Evolutionary conservation across 2,113 vertebrate genomes (phyloP), one percentile per base, ranked within the genome.

Genomic region (Cryptomyrus ogoouensis): DNA sequence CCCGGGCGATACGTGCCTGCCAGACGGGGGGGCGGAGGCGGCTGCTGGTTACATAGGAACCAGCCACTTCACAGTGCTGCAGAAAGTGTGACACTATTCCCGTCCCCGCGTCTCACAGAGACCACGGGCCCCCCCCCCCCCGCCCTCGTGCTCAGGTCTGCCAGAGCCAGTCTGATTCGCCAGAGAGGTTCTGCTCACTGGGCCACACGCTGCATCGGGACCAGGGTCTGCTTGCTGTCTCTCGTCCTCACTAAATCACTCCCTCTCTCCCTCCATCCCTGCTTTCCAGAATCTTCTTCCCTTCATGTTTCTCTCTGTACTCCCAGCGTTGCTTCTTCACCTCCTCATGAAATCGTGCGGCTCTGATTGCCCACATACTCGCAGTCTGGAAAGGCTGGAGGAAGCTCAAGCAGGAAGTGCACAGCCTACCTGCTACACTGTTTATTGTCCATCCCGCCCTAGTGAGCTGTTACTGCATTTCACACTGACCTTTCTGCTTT

Each of bases 381-480:
- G 1, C 52, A 53, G 52, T 53, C 15, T 21, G 17, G 15, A 21
- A 21, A 56, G 0, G 3, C 50, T 1, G 52, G 52, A 56, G 17
- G 52, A 56, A 19, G 17, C 52, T 56, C 4, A 56, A 56, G 17
- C 52, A 56, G 52, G 15, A 56, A 17, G 52, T 21, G 15, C 52
- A n/a, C n/a, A 27, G 24, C 46, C 42, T 93, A 93, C 88, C 27
- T 0, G 52, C 86, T 90, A 90, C 91, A 94, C 90, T 86, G 24
- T 35, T 35, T 39, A 35, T 52, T 49, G 17, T n/a, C 91, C 83
- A 90, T 93, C 91, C 53, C 10, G 74, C 91, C 92, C 92, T 91
- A 91, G n/a, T 91, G 74, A 80, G 17, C 2, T 90, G 90, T 93
- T 91, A 93, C 90, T 93, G 91, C 91, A 92, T 93, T 92, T 93